Conservation (phyloP, 2,888 invertebrate species). For the Cremastobaeus sp. region DNA sequence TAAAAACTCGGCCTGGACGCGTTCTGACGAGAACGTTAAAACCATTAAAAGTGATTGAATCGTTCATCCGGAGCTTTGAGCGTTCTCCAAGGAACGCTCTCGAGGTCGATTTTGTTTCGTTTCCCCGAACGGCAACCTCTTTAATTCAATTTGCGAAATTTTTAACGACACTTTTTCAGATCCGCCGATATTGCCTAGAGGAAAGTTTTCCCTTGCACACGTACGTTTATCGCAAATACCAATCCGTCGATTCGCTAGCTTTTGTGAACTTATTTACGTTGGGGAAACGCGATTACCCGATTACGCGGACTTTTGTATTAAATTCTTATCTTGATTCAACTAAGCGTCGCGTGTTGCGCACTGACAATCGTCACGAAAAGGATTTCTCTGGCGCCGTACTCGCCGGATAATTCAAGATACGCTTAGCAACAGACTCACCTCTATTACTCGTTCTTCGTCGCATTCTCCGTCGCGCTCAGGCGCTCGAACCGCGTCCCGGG, state of each 20-base stretch:
- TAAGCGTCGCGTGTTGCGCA: slow-evolving; percentile 53
- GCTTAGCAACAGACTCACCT: slow-evolving; percentile 25
- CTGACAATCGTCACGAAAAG: slow-evolving; percentile 59
- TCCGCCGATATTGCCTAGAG: background rate
- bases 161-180: too few relatives aligned
- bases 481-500: too few relatives aligned
- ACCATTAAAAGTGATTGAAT: too few relatives aligned
- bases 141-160: too few relatives aligned
- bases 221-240: slow-evolving; percentile 40
- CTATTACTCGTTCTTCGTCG: slow-evolving; percentile 10
- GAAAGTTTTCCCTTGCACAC: slow-evolving; percentile 1
- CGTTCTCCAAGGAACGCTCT: too few relatives aligned
- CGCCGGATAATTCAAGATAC: slow-evolving; percentile 53
- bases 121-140: too few relatives aligned
- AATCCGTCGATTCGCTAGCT: slow-evolving; percentile 33
- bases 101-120: too few relatives aligned
- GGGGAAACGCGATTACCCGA: slow-evolving; percentile 50
- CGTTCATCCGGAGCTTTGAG: too few relatives aligned
- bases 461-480: too few relatives aligned
- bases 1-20: too few relatives aligned
- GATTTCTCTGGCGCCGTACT: slow-evolving; percentile 49
- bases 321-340: slow-evolving; percentile 52
- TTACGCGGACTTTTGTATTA: slow-evolving; percentile 46
- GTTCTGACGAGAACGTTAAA: too few relatives aligned
- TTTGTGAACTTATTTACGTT: slow-evolving; percentile 51